Evolutionary conservation across 2,113 vertebrate genomes (phyloP).

Genomic region (Ctenomys sociabilis): DNA sequence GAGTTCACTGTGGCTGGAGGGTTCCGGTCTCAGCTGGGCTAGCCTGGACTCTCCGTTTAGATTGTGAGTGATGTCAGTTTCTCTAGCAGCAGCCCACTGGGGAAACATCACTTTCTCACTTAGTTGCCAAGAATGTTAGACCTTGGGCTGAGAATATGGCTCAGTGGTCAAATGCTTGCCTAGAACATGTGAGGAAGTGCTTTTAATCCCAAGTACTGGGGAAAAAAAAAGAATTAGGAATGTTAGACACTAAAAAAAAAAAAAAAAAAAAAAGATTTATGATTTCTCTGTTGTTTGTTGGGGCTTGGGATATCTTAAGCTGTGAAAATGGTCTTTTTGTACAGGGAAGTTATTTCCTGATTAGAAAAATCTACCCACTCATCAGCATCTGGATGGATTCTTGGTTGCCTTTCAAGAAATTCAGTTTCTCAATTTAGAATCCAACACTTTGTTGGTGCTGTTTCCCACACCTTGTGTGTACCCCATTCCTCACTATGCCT

Average conservation of each 20-base stretch:
- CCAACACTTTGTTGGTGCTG: not conserved
- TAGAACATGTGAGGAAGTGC: not conserved
- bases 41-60: not conserved
- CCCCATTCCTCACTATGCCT: not conserved
- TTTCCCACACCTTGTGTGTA: not conserved
- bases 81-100: not conserved
- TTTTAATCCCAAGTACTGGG: too few species aligned
- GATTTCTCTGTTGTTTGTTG: conserved; percentile 35
- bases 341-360: conserved; percentile 35
- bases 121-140: not conserved
- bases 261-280: conserved; percentile 14
- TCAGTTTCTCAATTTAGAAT: not conserved
- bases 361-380: conserved; percentile 34
- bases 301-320: not conserved
- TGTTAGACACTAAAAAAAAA: not conserved
- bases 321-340: conserved; percentile 58
- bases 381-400: conserved; percentile 7
- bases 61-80: not conserved
- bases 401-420: not conserved
- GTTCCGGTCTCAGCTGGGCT: not conserved
- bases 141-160: not conserved
- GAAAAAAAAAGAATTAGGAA: not conserved
- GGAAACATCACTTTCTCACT: not conserved
- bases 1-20: rapidly evolving
- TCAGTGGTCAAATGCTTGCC: not conserved